phyloP scores from a whole-genome alignment of 2,888 invertebrate genomes.

The Sussaba pulchella region DNA sequence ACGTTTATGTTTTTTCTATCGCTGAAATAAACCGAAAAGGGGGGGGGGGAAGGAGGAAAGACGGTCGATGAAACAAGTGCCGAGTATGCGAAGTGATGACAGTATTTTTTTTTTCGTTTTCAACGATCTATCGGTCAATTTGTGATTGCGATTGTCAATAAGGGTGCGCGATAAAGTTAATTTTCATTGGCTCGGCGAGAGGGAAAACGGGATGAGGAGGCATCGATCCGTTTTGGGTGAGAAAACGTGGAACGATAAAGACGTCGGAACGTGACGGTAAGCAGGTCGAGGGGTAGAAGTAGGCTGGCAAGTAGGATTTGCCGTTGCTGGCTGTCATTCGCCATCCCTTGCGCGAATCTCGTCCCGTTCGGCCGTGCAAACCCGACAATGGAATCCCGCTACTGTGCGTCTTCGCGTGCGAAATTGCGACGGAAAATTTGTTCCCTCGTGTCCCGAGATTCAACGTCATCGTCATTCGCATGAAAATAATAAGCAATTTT shows the following conservation, averaged over 20 bases:
- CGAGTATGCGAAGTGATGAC: background rate
- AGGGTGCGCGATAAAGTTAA: background rate
- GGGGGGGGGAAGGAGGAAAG: background rate
- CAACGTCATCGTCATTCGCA: constrained; percentile 10
- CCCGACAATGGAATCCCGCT: constrained; percentile 7
- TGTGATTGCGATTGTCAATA: constrained; percentile 3
- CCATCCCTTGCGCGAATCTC: background rate
- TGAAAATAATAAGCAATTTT: constrained; percentile 35
- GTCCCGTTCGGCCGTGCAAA: constrained; percentile 16
- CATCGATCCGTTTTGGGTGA: constrained; percentile 3
- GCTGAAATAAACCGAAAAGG: too few species aligned
- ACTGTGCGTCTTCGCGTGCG: too few species aligned
- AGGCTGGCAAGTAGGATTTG: constrained; percentile 5
- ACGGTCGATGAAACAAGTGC: background rate
- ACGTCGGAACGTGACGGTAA: too few species aligned
- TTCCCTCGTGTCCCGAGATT: too few species aligned
- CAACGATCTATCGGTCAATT: constrained; percentile 14
- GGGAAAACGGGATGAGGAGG: constrained; percentile 6
- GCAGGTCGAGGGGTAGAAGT: background rate
- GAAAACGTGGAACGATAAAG: too few species aligned
- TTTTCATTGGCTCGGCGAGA: constrained; percentile 16
- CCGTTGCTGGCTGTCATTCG: constrained; percentile 27
- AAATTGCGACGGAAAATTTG: too few species aligned
- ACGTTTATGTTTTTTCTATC: too few species aligned
- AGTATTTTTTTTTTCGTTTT: constrained; percentile 18